Percentiles rank a stretch among this genome's conserved stretches.
Evolutionary conservation across 2,888 invertebrate genomes (phyloP).

Genomic region (Cantharis flavilabris): DNA sequence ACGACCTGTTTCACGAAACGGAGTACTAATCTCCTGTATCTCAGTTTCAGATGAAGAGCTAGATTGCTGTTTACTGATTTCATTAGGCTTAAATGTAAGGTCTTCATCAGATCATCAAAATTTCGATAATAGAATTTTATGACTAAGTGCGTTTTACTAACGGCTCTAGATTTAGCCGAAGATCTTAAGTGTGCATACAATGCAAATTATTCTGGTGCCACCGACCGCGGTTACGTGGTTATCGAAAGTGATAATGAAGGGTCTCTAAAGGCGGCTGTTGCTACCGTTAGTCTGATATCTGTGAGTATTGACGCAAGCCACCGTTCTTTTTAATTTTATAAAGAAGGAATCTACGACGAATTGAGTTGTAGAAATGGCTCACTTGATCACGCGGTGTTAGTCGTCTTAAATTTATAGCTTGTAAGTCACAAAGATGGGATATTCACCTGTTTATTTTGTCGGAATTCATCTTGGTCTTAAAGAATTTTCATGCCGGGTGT

Average conservation of each 20-base stretch:
- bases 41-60: too few relatives aligned
- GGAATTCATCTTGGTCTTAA: conserved; percentile 73
- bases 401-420: conserved; percentile 63
- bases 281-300: too few relatives aligned
- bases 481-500: conserved; percentile 69
- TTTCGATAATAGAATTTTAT: too few relatives aligned
- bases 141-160: too few relatives aligned
- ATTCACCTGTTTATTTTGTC: conserved; percentile 59
- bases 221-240: conserved; percentile 79
- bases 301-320: too few relatives aligned
- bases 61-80: too few relatives aligned
- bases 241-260: conserved; percentile 73
- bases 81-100: too few relatives aligned
- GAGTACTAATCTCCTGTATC: too few relatives aligned
- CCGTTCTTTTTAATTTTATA: too few relatives aligned
- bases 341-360: conserved; percentile 54
- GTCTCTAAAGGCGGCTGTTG: conserved; percentile 69
- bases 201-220: conserved; percentile 71
- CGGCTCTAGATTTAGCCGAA: conserved; percentile 76
- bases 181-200: conserved; percentile 76
- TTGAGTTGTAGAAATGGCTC: conserved; percentile 68
- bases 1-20: too few relatives aligned
- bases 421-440: conserved; percentile 51
- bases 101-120: too few relatives aligned
- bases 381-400: conserved; percentile 86